Evolutionary conservation across 1,140 invertebrate species (phyloP).

Genomic region (Glossosoma conforme): DNA sequence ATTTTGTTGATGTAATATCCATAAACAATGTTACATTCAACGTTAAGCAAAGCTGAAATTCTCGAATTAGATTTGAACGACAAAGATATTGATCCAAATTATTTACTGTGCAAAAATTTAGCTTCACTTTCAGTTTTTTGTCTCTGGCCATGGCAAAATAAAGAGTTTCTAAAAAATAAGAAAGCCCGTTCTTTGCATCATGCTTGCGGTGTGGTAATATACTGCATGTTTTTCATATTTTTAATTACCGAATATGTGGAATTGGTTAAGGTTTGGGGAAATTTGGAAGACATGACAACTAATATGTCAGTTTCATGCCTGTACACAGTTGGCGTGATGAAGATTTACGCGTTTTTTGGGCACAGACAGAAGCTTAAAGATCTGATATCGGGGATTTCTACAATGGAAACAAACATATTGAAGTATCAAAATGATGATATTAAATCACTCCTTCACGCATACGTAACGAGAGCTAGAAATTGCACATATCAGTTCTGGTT

Average conservation of each 20-base stretch:
- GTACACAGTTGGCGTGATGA: slow-evolving; percentile 26
- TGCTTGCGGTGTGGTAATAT: slow-evolving; percentile 12
- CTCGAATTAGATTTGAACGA: too few relatives aligned
- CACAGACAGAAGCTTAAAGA: slow-evolving; percentile 16
- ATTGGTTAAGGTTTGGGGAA: slow-evolving; percentile 25
- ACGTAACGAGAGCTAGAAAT: slow-evolving; percentile 14
- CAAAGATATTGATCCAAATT: slow-evolving; percentile 3
- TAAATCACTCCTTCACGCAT: slow-evolving; percentile 11
- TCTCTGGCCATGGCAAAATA: slow-evolving; percentile 26
- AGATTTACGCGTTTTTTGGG: slow-evolving; percentile 26
- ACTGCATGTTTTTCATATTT: slow-evolving; percentile 24
- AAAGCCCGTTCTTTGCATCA: slow-evolving; percentile 15
- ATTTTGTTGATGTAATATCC: too few relatives aligned
- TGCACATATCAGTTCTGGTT: slow-evolving; percentile 26
- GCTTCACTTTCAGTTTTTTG: slow-evolving; percentile 25
- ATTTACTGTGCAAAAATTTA: slow-evolving; percentile 24
- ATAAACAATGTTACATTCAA: too few relatives aligned
- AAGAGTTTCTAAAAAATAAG: slow-evolving; percentile 21
- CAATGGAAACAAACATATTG: slow-evolving; percentile 22
- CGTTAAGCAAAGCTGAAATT: too few relatives aligned
- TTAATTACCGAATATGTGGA: slow-evolving; percentile 30
- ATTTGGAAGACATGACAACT: slow-evolving; percentile 30
- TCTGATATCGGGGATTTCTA: slow-evolving; percentile 16
- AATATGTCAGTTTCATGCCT: slow-evolving; percentile 30
- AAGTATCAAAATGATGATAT: slow-evolving; percentile 9